Evolutionary conservation across 2,113 vertebrate species (phyloP).

Genomic region (Alethe castanea): DNA sequence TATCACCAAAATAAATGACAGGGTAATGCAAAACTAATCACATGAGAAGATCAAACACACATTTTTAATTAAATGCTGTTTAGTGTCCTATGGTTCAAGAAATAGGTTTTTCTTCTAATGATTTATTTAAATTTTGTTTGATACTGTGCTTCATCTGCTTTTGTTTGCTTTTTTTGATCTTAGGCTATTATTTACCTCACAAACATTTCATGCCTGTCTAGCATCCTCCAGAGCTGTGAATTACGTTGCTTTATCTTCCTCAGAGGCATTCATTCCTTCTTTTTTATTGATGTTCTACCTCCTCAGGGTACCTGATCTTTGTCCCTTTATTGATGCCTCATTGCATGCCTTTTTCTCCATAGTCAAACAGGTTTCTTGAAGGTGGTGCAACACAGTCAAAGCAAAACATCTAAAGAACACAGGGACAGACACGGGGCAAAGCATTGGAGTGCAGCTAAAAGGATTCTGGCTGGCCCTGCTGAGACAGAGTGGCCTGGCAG

Average conservation of each 20-base stretch:
- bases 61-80: constrained; percentile 18
- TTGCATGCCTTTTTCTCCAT: neutral
- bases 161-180: constrained; percentile 32
- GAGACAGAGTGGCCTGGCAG: neutral
- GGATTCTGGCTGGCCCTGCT: neutral
- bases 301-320: constrained; percentile 30
- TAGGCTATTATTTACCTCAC: constrained; percentile 30
- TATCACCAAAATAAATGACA: neutral
- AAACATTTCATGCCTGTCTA: constrained; percentile 1
- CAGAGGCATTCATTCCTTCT: neutral
- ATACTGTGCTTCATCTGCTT: neutral
- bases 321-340: constrained; percentile 34
- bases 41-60: neutral
- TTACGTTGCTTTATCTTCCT: neutral
- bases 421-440: neutral
- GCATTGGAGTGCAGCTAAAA: neutral
- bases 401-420: neutral
- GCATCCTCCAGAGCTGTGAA: constrained; percentile 20
- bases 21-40: neutral
- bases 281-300: constrained; percentile 26
- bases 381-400: neutral
- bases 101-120: neutral
- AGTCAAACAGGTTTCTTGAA: constrained; percentile 6
- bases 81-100: neutral
- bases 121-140: constrained; percentile 34